Base-by-base conservation (phyloP, 2,797 vertebrate genomes). In the Gallinago stenura region DNA sequence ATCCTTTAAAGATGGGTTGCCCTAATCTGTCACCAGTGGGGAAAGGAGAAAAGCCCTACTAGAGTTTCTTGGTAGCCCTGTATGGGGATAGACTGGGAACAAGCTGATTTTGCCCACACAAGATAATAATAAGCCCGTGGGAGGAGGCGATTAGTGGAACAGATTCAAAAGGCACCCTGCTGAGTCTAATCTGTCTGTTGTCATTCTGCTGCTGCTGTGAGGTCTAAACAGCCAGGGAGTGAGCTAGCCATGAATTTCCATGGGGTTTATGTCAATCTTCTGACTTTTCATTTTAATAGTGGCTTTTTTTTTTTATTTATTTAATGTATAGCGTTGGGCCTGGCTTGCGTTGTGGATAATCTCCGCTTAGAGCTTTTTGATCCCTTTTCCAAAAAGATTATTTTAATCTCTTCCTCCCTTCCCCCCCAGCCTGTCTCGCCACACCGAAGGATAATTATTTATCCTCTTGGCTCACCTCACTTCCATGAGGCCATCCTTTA, bases 361-460 rank as follows among this genome's bases (percentile, higher is more conserved):
- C 96, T 96, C 93, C 0, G 8, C 71, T 97, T 91, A 95, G 65
- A 91, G 94, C 24, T 85, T 97, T 97, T 82, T 96, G 90, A 97
- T 97, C 95, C 95, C 89, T 91, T 90, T 96, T 94, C 78, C 80
- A 56, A 75, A 97, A 95, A 82, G 95, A 97, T 97, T 97, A 97
- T 75, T 69, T 75, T 96, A 97, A 97, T 97, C 95, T 84, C 79
- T 62, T 69, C 65, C 73, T 85, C 85, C 88, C 87, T 64, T 77
- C 95, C 95, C 95, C 95, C 92, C 93, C 91, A 75, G 68, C 1
- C 24, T 6, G 5, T 93, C 72, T 87, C 28, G 0, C 81, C 73
- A 75, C 89, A 89, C 76, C 77, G 10, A 45, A 73, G 88, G 82
- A 90, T 85, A 87, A 92, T 92, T 92, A 71, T 95, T 91, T 82